These are phyloP conservation scores for Oreohelix idahoensis DNA, from an alignment of 1,140 invertebrate species.

Conservation along the genomic window DNA sequence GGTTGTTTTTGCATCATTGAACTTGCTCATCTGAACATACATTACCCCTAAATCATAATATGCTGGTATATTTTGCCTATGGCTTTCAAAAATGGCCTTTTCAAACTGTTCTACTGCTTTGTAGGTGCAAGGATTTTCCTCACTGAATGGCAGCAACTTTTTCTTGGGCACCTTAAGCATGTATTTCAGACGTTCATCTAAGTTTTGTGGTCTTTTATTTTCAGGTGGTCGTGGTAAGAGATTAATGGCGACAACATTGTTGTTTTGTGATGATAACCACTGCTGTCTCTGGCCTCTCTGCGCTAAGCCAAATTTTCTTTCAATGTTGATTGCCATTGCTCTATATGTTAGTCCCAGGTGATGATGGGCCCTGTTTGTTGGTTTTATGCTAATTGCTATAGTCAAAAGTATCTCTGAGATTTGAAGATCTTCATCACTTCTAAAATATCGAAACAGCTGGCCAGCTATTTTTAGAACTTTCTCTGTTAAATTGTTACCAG, in stretches of 20 bases:
- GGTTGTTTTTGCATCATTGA: not conserved
- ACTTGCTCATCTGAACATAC: not conserved
- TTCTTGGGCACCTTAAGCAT: not conserved
- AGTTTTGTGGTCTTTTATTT: not conserved
- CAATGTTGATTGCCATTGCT: not conserved
- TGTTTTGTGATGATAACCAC: not conserved
- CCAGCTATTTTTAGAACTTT: constrained; percentile 1
- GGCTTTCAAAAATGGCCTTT: not conserved
- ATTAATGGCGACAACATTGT: not conserved
- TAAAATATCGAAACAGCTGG: not conserved
- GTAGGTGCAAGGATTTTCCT: not conserved
- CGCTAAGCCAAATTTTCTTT: no score
- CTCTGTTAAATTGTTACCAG: not conserved
- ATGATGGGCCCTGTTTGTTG: not conserved
- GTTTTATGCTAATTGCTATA: not conserved
- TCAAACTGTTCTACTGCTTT: not conserved
- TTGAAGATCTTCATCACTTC: not conserved
- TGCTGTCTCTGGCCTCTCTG: not conserved
- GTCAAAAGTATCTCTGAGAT: not conserved
- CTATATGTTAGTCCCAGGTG: not conserved
- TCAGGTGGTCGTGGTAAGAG: not conserved
- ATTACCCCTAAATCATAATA: not conserved
- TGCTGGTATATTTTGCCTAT: not conserved
- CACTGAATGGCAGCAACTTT: not conserved
- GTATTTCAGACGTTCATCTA: not conserved